Evolutionary conservation across 1,140 invertebrate genomes (phyloP).

Genomic region (Drosophila sproati): DNA sequence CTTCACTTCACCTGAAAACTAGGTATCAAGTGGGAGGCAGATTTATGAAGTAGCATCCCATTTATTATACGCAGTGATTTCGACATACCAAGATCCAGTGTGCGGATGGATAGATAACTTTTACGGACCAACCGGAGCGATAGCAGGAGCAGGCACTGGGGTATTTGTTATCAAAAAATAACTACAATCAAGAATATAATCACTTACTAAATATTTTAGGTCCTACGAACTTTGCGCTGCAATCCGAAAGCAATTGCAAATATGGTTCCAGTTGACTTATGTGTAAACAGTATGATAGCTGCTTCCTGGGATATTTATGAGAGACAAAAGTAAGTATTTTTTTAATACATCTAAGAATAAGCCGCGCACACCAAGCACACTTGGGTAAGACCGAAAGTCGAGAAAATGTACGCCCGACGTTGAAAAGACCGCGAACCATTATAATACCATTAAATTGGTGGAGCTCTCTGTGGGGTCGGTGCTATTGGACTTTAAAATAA

Average conservation of each 20-base stretch:
- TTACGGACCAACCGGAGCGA: constrained; percentile 90
- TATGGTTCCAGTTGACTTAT: constrained; percentile 94
- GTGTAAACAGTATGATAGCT: constrained; percentile 92
- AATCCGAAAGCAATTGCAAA: constrained; percentile 89
- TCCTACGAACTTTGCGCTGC: constrained; percentile 89
- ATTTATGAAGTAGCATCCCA: background rate
- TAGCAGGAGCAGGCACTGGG: constrained; percentile 89
- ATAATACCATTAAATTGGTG: too few species aligned
- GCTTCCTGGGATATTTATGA: constrained; percentile 88
- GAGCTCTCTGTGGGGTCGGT: too few species aligned
- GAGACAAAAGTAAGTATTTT: constrained; percentile 84
- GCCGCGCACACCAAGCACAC: background rate
- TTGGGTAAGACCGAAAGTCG: too few species aligned
- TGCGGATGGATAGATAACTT: constrained; percentile 94
- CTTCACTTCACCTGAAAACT: background rate
- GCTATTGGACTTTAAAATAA: background rate
- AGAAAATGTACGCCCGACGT: too few species aligned
- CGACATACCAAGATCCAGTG: constrained; percentile 90
- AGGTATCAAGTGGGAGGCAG: background rate
- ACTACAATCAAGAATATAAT: too few species aligned
- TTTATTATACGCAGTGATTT: constrained; percentile 84
- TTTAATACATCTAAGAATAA: background rate
- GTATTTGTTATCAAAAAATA: constrained; percentile 74
- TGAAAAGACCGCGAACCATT: too few species aligned
- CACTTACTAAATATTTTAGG: background rate